Conservation (phyloP, 2,797 vertebrate species). For the Clamator glandarius region DNA sequence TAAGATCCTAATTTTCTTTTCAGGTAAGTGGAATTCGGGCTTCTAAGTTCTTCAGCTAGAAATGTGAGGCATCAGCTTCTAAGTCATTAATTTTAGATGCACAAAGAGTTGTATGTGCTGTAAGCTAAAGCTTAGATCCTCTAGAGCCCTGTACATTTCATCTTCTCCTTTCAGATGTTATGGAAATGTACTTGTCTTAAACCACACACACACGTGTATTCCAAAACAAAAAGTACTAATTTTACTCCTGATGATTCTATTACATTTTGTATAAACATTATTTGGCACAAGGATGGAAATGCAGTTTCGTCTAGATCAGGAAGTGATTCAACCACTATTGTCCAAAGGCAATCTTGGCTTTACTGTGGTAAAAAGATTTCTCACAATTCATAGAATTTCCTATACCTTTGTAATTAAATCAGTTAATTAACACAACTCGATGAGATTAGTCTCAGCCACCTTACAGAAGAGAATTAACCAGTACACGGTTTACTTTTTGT, state of each 20-base stretch:
- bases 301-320: neutral
- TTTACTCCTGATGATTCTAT: neutral
- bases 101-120: neutral
- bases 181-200: neutral
- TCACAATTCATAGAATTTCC: neutral
- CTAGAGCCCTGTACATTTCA: neutral
- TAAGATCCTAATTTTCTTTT: neutral
- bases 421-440: neutral
- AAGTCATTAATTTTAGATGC: neutral
- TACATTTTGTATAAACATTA: neutral
- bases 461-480: neutral
- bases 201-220: neutral
- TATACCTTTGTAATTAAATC: neutral
- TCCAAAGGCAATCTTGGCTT: neutral
- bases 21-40: neutral
- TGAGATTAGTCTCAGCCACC: neutral
- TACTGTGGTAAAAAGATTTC: neutral
- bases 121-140: neutral
- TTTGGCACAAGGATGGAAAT: neutral
- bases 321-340: neutral
- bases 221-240: neutral
- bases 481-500: neutral
- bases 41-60: neutral
- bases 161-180: neutral
- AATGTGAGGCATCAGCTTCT: neutral